Evolutionary conservation across 2,797 vertebrate species (phyloP), one percentile per base, ranked within the genome.

Genomic region (Sciurus carolinensis): DNA sequence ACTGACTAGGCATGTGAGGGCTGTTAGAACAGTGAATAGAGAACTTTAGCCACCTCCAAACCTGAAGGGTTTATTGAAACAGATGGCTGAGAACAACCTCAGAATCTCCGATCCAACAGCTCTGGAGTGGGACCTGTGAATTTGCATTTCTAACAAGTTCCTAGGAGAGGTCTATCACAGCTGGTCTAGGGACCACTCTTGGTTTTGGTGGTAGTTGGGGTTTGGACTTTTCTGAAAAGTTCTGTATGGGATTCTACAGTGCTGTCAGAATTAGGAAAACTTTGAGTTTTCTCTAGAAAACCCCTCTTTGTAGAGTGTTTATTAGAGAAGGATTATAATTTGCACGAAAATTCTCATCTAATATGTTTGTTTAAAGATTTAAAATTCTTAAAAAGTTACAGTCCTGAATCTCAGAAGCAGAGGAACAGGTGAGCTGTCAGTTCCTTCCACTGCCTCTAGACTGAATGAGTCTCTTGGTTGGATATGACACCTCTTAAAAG

Each of bases 101-200:
- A 86, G 52, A 79, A 26, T 64, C 82, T 88, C 44, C 36, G 28
- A 47, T 13, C 87, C 62, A 3, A 24, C 84, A 52, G 36, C 3
- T 77, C 59, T 59, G 33, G n/a, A 7, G 24, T 67, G 9, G 22
- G 52, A n/a, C 42, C 71, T 77, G 20, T 69, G 5, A 66, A 59
- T 91, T 57, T 86, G 30, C 15, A 83, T 39, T 79, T 92, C 86
- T 67, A 59, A 50, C 8, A 81, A 57, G 10, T 93, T 66, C 30
- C 36, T 14, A 2, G 14, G 4, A 4, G 9, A 80, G 47, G n/a
- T 12, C 0, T 0, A 14, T 33, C 44, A 14, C 22, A 30, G 59
- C 15, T 71, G 14, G 5, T 42, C 28, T 80, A 62, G 62, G 52
- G 28, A 62, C 5, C 72, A 47, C 30, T 42, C 1, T 20, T 94